Base-by-base conservation (phyloP, 2,888 invertebrate species). In the Philonicus albiceps region DNA sequence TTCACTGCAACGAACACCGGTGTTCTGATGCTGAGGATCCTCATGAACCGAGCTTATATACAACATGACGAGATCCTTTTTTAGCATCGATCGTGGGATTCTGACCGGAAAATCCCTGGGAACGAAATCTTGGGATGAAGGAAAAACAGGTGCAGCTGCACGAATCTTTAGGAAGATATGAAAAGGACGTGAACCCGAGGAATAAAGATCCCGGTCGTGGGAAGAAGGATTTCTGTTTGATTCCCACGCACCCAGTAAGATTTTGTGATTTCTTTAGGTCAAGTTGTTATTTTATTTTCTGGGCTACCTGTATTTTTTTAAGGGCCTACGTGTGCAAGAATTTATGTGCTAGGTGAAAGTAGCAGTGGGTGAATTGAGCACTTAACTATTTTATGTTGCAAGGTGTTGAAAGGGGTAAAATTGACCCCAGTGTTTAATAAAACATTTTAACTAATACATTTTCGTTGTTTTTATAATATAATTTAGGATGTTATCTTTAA, bases 1-100 rank as follows among this genome's bases (percentile, higher is more conserved):
- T 89, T 89, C 90, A 89, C 90, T 89, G 89, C 89, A 90, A 91
- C 90, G 90, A 90, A 90, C 90, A 90, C 88, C 90, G 89, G 89
- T 90, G 90, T 90, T 91, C 91, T 91, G 92, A 84, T 84, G 73
- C 40, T 73, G 73, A 72, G 13, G 27, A 43, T 73, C 30, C 73
- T 73, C 30, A 2, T 73, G 40, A 43, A 72, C 73, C 40, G 30
- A 3, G 8, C 16, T 84, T 84, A 43, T 84, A 84, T 84, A 84
- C 43, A 27, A 11, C 6, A 43, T 4, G 1, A 40, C 22, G 16
- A 73, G 55, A 78, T 76, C 86, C 76, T 76, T 86, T n/a, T 86
- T 64, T 31, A 27, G 6, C 19, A 64, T 1, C 64, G 31, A 86
- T 40, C 76, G 76, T 86, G 76, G 86, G 86, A 76, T 43, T 37